Base-by-base conservation (phyloP, 2,888 invertebrate species). In the Ormyrus thymus region DNA sequence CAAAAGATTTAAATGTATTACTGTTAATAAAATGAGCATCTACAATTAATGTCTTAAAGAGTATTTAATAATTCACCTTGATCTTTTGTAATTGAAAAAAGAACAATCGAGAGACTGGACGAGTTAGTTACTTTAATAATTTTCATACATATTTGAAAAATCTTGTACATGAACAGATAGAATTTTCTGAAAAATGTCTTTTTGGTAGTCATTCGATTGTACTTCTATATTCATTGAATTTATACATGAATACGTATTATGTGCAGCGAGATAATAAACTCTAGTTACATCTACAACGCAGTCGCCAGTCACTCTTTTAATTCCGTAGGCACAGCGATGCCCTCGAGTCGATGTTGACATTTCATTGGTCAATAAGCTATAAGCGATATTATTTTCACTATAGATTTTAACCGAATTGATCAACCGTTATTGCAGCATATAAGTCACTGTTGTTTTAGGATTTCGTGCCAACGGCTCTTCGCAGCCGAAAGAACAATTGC, bases 271-370 rank as follows among this genome's bases (percentile, higher is more conserved):
- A 71, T 43, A 58, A 74, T 62, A 72, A 73, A 53, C 4, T 59
- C 58, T 56, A 65, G 13, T 71, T 66, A 50, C 29, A 48, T 59
- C 59, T 68, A 78, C 15, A 69, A 69, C 64, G 73, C 64, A 71
- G 53, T 77, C 46, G 29, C 50, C 65, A 62, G 68, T 62, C 72
- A 53, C 72, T 46, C 45, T 71, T 11, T 69, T 69, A 76, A 69
- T 76, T 76, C 64, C 58, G 45, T 65, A 65, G 71, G 77, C 71
- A 65, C 59, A 71, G 9, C 65, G 64, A 77, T 66, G 65, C 65
- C 77, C 59, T 59, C 71, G 76, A 70, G 70, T 76, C 70, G 59
- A 65, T 64, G 62, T 69, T 69, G 48, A 56, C 11, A 56, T 64
- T 48, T 69, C 58, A 75, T 61, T 75, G 68, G 53, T 75, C 29